Percentiles rank a stretch among this genome's conserved stretches.
Evolutionary conservation across 2,888 invertebrate genomes (phyloP).

Genomic region (Monoplex corrugatus): DNA sequence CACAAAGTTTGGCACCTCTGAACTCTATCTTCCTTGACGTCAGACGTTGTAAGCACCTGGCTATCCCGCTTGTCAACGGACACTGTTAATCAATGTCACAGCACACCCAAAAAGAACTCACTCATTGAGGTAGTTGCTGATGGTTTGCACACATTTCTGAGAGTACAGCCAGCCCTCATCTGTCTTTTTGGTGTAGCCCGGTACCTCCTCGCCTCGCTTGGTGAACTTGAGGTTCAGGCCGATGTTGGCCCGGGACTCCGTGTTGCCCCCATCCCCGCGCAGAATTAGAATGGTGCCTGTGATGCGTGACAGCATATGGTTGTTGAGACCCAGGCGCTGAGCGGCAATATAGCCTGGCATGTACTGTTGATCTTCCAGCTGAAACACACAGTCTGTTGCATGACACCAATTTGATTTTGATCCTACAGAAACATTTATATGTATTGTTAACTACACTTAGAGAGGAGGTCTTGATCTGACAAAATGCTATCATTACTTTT

Average conservation of each 20-base stretch:
- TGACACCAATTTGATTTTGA: too few relatives aligned
- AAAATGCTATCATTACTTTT: too few relatives aligned
- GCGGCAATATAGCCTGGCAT: conserved; percentile 79
- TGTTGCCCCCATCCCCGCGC: conserved; percentile 60
- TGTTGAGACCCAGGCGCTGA: conserved; percentile 84
- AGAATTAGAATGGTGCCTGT: conserved; percentile 91
- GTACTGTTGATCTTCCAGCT: conserved; percentile 63
- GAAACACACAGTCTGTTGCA: too few relatives aligned
- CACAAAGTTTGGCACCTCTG: too few relatives aligned
- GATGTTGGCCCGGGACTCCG: conserved; percentile 86
- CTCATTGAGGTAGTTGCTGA: conserved; percentile 87
- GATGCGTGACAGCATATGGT: conserved; percentile 90
- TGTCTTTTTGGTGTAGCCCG: conserved; percentile 90
- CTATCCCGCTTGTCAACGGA: too few relatives aligned
- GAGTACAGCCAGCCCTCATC: conserved; percentile 90
- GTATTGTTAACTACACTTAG: too few relatives aligned
- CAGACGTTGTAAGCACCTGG: too few relatives aligned
- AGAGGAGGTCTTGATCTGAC: too few relatives aligned
- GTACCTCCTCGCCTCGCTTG: conserved; percentile 87
- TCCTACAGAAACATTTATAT: too few relatives aligned
- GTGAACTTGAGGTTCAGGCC: conserved; percentile 96
- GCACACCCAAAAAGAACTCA: conserved; percentile 63
- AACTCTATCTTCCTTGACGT: too few relatives aligned
- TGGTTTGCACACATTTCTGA: conserved; percentile 87
- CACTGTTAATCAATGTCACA: too few relatives aligned